Evolutionary conservation across 2,888 invertebrate species (phyloP), one percentile per base, ranked within the genome.

Genomic region (Ochropacha duplaris): DNA sequence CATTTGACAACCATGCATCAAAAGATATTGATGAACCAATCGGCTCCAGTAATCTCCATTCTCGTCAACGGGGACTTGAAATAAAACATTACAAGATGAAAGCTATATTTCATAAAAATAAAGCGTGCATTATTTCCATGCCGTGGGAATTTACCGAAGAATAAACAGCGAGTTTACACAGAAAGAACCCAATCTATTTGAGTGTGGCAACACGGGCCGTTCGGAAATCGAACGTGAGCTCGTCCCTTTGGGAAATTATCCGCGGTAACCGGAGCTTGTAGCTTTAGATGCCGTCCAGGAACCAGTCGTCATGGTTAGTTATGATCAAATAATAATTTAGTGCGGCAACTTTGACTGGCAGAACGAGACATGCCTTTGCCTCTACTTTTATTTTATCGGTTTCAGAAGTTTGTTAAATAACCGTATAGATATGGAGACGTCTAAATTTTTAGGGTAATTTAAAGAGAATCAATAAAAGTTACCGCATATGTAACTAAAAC

Each of bases 201-300:
- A 81, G 78, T 77, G 74, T 81, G 72, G 83, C 77, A 80, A 82
- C 80, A 79, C 76, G 68, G 76, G 64, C 62, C 71, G 72, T 71
- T 80, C 75, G 77, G 76, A 74, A 81, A 81, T 83, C 84, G 44
- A 44, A 81, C 81, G 63, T 62, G 71, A 67, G 64, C 36, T 57
- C 57, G 71, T 69, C 68, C 86, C 87, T 62, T 64, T 74, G 87
- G 87, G 87, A 88, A 88, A 87, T 88, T 83, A 88, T 66, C 57
- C 68, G 72, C 73, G 12, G 50, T 26, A 50, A 50, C 24, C 8
- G 64, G 68, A 67, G 71, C 66, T 61, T 56, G 52, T 56, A 58
- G 28, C 58, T 49, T 55, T 11, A 16, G 22, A 24, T 14, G 22
- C 22, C 26, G 26, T 50, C 14, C 22, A 14, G 22, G n/a, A 26